Percentiles rank a stretch among this genome's conserved stretches.
Evolutionary conservation across 1,140 invertebrate species (phyloP).

Genomic region (Pseudoatta argentina): DNA sequence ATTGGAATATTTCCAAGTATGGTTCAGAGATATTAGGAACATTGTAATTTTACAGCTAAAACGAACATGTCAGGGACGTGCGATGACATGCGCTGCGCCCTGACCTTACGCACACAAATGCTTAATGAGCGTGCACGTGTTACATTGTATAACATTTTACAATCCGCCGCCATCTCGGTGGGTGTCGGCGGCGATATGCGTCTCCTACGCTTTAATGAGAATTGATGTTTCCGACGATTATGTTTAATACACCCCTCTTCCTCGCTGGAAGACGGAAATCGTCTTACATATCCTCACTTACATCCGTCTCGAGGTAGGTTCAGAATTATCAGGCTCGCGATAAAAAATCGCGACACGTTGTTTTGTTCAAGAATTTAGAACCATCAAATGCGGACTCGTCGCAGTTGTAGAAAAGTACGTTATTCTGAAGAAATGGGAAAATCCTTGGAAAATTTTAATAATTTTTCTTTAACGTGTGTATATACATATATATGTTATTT

Average conservation of each 20-base stretch:
- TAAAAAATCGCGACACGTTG: neutral
- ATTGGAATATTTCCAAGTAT: neutral
- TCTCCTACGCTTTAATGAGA: slow-evolving; percentile 73
- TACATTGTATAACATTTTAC: slow-evolving; percentile 46
- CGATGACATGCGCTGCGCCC: slow-evolving; percentile 21
- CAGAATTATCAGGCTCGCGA: slow-evolving; percentile 17
- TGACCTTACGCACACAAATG: slow-evolving; percentile 59
- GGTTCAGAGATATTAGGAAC: neutral
- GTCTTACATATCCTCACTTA: slow-evolving; percentile 5
- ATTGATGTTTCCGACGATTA: slow-evolving; percentile 80
- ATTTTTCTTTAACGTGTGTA: neutral
- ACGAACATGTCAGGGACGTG: slow-evolving; percentile 45
- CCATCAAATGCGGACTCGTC: neutral
- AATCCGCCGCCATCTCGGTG: slow-evolving; percentile 38
- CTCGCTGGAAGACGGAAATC: slow-evolving; percentile 67
- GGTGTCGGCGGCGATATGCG: slow-evolving; percentile 66
- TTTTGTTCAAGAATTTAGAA: neutral
- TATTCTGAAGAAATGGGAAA: neutral
- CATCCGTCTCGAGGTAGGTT: slow-evolving; percentile 15
- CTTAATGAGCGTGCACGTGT: slow-evolving; percentile 40
- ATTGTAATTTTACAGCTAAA: slow-evolving; percentile 9
- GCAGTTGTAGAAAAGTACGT: neutral
- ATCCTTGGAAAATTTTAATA: neutral
- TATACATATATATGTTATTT: neutral
- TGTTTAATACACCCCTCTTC: slow-evolving; percentile 67